These are phyloP conservation scores for Phalacrocorax pelagicus DNA, from an alignment of 2,113 vertebrate genomes.

Conservation along the genomic window DNA sequence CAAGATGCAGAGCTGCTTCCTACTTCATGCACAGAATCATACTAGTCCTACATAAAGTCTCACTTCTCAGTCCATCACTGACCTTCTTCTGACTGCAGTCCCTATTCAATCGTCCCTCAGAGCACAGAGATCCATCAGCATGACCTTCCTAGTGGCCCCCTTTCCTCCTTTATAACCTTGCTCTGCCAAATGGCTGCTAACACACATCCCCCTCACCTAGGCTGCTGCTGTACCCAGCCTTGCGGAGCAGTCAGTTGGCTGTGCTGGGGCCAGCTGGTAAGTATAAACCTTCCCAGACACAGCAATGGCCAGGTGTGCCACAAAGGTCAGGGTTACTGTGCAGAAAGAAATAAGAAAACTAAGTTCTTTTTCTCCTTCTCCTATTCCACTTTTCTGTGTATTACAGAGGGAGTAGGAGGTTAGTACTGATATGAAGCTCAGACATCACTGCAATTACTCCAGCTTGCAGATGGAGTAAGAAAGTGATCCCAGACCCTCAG, in stretches of 20 bases:
- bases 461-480: not conserved
- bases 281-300: not conserved
- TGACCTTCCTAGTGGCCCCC: fast-evolving
- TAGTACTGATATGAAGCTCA: not conserved
- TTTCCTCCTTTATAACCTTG: not conserved
- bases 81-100: not conserved
- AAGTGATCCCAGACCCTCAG: not conserved
- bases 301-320: not conserved
- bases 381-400: not conserved
- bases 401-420: not conserved
- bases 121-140: fast-evolving
- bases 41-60: not conserved
- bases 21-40: not conserved
- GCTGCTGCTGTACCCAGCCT: not conserved
- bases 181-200: not conserved
- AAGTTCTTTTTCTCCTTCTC: not conserved
- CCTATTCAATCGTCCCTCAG: fast-evolving
- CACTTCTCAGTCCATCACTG: not conserved
- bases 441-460: not conserved
- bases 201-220: not conserved
- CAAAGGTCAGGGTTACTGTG: fast-evolving
- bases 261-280: not conserved
- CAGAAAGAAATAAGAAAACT: not conserved
- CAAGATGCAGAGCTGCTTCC: not conserved
- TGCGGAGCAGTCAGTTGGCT: not conserved